A percentile compares a stretch with the other conserved stretches of the same genome.
Conservation (phyloP, 2,888 invertebrate species). For the Acronicta leporina region DNA sequence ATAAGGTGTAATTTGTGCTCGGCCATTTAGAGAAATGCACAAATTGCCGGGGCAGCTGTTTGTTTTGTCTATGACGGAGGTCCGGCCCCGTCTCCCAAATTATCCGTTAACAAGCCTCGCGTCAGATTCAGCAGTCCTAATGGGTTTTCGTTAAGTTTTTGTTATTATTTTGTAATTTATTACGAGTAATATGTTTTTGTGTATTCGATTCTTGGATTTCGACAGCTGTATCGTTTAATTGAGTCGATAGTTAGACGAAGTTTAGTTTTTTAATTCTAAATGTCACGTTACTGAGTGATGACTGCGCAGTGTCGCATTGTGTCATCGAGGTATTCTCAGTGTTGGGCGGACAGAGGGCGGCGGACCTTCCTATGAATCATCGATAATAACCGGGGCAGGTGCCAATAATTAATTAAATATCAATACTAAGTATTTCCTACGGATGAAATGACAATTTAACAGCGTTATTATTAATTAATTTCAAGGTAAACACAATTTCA, state of each 20-base stretch:
- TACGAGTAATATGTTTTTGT: constrained; percentile 81
- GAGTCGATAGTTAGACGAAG: constrained; percentile 60
- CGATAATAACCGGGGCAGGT: constrained; percentile 43
- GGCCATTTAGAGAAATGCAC: constrained; percentile 89
- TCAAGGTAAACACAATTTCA: constrained; percentile 12
- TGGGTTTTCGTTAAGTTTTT: constrained; percentile 89
- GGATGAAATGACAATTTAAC: constrained; percentile 22
- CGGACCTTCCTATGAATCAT: constrained; percentile 26
- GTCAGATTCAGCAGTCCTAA: constrained; percentile 89
- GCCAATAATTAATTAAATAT: constrained; percentile 46
- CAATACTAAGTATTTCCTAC: constrained; percentile 26
- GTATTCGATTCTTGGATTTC: constrained; percentile 76
- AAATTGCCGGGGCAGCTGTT: constrained; percentile 88
- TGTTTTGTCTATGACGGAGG: constrained; percentile 89
- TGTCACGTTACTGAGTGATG: constrained; percentile 12
- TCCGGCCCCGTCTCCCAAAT: constrained; percentile 82
- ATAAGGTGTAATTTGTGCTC: constrained; percentile 89
- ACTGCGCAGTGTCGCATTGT: constrained; percentile 18
- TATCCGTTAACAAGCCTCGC: constrained; percentile 88
- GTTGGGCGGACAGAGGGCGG: constrained; percentile 39
- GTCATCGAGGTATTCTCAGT: constrained; percentile 12
- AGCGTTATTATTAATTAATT: constrained; percentile 16
- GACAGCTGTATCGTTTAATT: constrained; percentile 84
- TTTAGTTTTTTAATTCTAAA: constrained; percentile 35
- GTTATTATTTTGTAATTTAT: constrained; percentile 85